Conservation (phyloP, 2,888 invertebrate species). For the Dicranocentrus wangi region DNA sequence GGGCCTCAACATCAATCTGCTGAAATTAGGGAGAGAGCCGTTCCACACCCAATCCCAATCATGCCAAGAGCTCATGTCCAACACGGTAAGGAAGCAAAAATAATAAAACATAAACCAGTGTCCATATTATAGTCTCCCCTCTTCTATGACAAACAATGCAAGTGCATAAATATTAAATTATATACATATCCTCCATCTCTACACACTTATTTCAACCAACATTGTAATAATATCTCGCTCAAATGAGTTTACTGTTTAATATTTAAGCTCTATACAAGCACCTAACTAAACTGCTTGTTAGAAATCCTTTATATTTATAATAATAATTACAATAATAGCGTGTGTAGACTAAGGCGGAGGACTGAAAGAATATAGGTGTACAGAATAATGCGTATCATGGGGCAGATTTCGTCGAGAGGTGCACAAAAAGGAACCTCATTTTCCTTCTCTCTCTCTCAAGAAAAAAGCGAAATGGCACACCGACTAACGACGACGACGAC, state of each 20-base stretch:
- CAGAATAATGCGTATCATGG: too few species aligned
- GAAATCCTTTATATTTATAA: too few species aligned
- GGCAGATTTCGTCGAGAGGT: too few species aligned
- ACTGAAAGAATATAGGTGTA: too few species aligned
- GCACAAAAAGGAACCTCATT: background rate
- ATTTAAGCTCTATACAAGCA: background rate
- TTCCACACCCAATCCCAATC: conserved; percentile 72
- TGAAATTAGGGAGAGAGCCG: conserved; percentile 71
- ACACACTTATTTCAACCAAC: background rate
- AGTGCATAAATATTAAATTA: too few species aligned
- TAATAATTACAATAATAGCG: too few species aligned
- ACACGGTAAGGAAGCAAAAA: conserved; percentile 63
- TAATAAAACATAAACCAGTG: too few species aligned
- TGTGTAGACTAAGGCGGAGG: too few species aligned
- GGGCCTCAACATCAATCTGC: conserved; percentile 51
- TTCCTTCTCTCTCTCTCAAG: background rate
- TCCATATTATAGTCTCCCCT: too few species aligned
- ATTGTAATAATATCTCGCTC: background rate
- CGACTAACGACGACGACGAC: background rate
- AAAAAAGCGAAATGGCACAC: background rate
- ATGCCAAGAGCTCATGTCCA: conserved; percentile 71
- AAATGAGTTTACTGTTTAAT: background rate
- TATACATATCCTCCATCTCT: background rate
- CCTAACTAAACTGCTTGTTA: too few species aligned
- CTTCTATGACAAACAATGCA: too few species aligned